Evolutionary conservation across 2,113 vertebrate genomes (phyloP).

Genomic region (Asarcornis scutulata): DNA sequence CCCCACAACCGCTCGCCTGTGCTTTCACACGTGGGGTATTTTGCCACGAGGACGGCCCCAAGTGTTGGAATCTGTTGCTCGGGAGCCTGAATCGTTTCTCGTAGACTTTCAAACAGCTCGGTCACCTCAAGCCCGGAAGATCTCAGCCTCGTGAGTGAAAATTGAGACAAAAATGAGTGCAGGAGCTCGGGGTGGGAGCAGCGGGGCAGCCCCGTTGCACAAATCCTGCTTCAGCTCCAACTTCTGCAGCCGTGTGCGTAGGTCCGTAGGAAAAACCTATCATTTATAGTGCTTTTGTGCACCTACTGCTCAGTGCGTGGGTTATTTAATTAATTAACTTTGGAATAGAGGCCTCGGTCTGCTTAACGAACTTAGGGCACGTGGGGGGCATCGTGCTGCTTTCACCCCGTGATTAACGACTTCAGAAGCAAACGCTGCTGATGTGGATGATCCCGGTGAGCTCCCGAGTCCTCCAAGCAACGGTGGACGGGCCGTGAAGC

Average conservation of each 20-base stretch:
- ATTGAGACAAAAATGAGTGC: background rate
- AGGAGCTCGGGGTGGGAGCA: background rate
- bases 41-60: rapidly evolving
- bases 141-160: background rate
- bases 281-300: background rate
- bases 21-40: background rate
- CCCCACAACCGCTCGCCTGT: rapidly evolving
- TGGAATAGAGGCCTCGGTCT: background rate
- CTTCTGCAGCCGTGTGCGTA: background rate
- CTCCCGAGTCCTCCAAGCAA: background rate
- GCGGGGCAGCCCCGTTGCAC: rapidly evolving
- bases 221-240: background rate
- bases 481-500: background rate
- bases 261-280: background rate
- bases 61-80: background rate
- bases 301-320: background rate
- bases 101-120: background rate
- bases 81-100: background rate
- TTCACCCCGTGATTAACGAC: background rate
- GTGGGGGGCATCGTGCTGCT: background rate
- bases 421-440: background rate
- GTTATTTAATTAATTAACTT: background rate
- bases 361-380: background rate
- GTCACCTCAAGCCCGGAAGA: background rate
- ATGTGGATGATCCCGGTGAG: background rate